Base-by-base conservation (phyloP, 2,113 vertebrate genomes). In the Zapornia atra region DNA sequence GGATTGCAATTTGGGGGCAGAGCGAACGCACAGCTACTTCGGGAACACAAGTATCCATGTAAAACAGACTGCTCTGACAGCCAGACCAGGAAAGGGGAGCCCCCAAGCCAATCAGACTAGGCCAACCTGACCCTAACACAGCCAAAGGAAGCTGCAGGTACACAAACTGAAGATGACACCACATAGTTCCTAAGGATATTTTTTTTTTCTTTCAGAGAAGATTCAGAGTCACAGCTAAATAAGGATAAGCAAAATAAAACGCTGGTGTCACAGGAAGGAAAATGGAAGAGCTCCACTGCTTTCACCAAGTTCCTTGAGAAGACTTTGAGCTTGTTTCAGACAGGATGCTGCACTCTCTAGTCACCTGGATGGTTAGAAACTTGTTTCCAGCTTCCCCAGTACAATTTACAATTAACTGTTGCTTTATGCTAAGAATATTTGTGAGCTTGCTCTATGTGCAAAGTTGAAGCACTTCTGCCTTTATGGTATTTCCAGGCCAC, bases 61-160 rank as follows among this genome's bases (percentile, higher is more conserved):
- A 76, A 80, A 92, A 12, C 0, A 61, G 50, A 61, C 9, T 50
- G 34, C 38, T 76, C 26, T 64, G 18, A 70, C 63, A 80, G 53
- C 11, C 24, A 29, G 36, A 26, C 4, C 17, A 64, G 68, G 86
- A 68, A 20, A 85, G 28, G 6, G 76, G 11, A 77, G 38, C 18
- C 44, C 59, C 50, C 28, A 34, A 33, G 81, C 69, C 84, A 56
- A 91, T 19, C 0, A 0, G 46, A 36, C 60, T 40, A 8, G 0
- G 9, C 1, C 1, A 71, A 21, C 34, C 38, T 53, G 42, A 75
- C 61, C 51, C 80, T 8, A 68, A 24, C 1, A 0, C 0, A 12
- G 34, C 51, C 48, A 64, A n/a, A 63, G 64, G 53, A 36, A 80
- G 29, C 24, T 64, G 61, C 12, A 57, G 38, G 19, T 83, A 46